Conservation (phyloP, 2,113 vertebrate species). For the Microcebus jonahi region DNA sequence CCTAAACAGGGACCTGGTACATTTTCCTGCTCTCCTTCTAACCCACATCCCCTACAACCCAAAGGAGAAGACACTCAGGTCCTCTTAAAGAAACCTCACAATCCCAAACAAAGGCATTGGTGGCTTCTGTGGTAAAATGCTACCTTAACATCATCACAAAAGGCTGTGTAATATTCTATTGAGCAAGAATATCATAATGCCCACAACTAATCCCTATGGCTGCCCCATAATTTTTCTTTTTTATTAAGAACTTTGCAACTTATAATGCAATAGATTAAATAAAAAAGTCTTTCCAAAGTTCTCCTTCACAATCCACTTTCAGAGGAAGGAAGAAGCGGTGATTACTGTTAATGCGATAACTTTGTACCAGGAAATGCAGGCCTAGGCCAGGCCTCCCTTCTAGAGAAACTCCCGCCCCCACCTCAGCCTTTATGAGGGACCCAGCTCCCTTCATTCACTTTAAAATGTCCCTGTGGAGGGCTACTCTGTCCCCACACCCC, state of each 20-base stretch:
- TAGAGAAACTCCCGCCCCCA: conserved; percentile 18
- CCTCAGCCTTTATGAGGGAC: conserved; percentile 57
- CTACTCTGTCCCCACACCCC: too few species aligned
- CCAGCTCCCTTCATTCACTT: too few species aligned
- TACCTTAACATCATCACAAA: neutral
- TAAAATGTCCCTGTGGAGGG: too few species aligned
- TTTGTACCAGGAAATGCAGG: conserved; percentile 73
- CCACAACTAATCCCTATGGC: neutral
- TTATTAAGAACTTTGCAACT: neutral
- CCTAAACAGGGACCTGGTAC: neutral
- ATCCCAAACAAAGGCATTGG: neutral
- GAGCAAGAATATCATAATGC: neutral
- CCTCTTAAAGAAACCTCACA: neutral
- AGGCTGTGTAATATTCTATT: neutral
- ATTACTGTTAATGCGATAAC: neutral
- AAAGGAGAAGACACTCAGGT: neutral
- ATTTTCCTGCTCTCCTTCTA: neutral
- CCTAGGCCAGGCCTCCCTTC: neutral
- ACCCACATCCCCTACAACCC: neutral
- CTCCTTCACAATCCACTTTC: neutral
- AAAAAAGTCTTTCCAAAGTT: neutral
- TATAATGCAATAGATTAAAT: conserved; percentile 8
- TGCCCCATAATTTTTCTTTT: neutral
- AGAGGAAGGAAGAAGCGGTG: neutral
- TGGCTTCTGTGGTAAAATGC: neutral